Evolutionary conservation across 2,888 invertebrate species (phyloP).

Genomic region (Apotomis capreana): DNA sequence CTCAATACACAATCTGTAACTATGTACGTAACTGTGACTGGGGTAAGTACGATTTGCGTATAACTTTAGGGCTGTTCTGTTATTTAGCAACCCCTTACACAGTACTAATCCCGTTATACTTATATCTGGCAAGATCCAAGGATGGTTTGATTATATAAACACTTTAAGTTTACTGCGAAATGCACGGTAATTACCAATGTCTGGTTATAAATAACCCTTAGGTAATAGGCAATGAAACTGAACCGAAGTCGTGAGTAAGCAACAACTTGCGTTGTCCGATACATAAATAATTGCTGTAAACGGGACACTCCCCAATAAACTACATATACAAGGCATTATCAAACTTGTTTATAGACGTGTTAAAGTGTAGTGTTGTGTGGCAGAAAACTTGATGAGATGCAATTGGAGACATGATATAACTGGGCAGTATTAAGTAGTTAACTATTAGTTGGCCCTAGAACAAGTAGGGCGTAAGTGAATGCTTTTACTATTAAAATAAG

Average conservation of each 20-base stretch:
- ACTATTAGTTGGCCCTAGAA: slow-evolving; percentile 25
- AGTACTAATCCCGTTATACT: no score
- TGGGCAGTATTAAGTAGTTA: slow-evolving; percentile 46
- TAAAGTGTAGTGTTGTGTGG: background rate
- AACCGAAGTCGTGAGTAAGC: slow-evolving; percentile 25
- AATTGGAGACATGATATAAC: slow-evolving; percentile 53
- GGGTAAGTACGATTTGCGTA: no score
- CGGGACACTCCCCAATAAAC: slow-evolving; percentile 33
- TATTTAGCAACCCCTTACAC: no score
- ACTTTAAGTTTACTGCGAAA: background rate
- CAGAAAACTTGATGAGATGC: slow-evolving; percentile 53
- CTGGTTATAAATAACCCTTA: slow-evolving; percentile 18
- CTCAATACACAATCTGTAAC: no score
- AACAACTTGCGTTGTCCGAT: slow-evolving; percentile 22
- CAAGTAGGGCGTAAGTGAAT: background rate
- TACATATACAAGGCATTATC: background rate
- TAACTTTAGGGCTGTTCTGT: no score
- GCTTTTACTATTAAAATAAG: background rate
- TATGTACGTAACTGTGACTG: no score
- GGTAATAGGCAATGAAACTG: slow-evolving; percentile 6
- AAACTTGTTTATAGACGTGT: background rate
- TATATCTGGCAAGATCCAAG: no score
- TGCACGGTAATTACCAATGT: background rate
- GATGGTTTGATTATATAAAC: no score
- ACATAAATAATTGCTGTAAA: slow-evolving; percentile 28